These are phyloP conservation scores for Tanytarsus gracilentus DNA, from an alignment of 2,888 invertebrate genomes.

Conservation along the genomic window DNA sequence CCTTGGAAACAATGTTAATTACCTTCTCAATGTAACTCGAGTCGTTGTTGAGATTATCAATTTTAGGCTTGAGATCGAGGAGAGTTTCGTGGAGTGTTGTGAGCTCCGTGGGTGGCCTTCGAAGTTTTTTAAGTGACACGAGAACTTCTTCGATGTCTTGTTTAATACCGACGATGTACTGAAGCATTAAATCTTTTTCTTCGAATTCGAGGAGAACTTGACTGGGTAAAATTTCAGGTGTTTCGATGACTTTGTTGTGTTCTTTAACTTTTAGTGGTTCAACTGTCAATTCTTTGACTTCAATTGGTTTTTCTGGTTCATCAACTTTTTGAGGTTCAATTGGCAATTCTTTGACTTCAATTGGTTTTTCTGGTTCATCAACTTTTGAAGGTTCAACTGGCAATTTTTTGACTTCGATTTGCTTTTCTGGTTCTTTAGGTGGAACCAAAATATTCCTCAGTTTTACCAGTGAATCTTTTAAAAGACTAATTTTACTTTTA, in stretches of 20 bases:
- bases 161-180: neutral
- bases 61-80: neutral
- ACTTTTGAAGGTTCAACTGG: slow-evolving; percentile 12
- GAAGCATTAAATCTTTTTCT: neutral
- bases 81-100: neutral
- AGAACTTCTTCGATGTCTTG: neutral
- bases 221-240: slow-evolving; percentile 1
- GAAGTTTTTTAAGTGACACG: neutral
- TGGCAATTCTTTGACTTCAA: slow-evolving; percentile 29
- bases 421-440: slow-evolving; percentile 26
- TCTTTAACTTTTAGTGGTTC: too few species aligned
- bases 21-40: neutral
- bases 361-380: slow-evolving; percentile 30
- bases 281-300: slow-evolving; percentile 30
- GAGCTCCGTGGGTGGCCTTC: neutral
- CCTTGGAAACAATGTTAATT: neutral
- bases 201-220: neutral
- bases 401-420: slow-evolving; percentile 18
- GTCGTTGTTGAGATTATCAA: neutral
- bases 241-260: slow-evolving; percentile 28
- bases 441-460: slow-evolving; percentile 12
- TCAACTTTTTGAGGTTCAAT: too few species aligned
- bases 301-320: slow-evolving; percentile 31
- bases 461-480: neutral
- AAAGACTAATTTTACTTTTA: neutral